phyloP scores from a whole-genome alignment of 2,113 vertebrate genomes.

The Engraulis encrasicolus region DNA sequence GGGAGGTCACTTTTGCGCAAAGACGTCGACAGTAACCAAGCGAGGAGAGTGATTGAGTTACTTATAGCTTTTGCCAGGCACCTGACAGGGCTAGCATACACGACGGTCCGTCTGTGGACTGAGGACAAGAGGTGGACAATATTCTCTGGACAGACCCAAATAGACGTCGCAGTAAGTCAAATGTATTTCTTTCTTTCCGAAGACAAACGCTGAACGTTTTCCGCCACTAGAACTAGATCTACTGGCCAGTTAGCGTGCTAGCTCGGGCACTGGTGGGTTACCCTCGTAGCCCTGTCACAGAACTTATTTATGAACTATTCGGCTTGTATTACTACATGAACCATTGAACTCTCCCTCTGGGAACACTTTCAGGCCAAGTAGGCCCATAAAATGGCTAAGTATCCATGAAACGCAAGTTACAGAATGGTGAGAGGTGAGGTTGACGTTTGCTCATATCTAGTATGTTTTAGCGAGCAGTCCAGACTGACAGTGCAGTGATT shows the following conservation, averaged over 20 bases:
- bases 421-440: neutral
- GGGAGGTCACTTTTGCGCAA: neutral
- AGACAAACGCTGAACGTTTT: neutral
- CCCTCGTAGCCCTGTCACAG: neutral
- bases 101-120: neutral
- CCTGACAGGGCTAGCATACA: neutral
- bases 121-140: neutral
- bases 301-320: neutral
- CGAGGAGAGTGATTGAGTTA: neutral
- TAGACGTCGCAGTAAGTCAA: neutral
- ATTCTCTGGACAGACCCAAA: neutral
- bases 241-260: neutral
- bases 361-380: neutral
- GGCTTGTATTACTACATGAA: neutral
- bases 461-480: too few species aligned
- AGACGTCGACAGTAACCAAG: neutral
- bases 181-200: neutral
- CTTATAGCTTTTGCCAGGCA: neutral
- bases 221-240: neutral
- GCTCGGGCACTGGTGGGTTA: too few species aligned
- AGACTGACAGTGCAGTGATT: too few species aligned
- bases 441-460: too few species aligned
- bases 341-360: too few species aligned
- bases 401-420: neutral
- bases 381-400: neutral